These are phyloP conservation scores for Onychomys torridus DNA, from an alignment of 2,797 vertebrate species.

Conservation along the genomic window DNA sequence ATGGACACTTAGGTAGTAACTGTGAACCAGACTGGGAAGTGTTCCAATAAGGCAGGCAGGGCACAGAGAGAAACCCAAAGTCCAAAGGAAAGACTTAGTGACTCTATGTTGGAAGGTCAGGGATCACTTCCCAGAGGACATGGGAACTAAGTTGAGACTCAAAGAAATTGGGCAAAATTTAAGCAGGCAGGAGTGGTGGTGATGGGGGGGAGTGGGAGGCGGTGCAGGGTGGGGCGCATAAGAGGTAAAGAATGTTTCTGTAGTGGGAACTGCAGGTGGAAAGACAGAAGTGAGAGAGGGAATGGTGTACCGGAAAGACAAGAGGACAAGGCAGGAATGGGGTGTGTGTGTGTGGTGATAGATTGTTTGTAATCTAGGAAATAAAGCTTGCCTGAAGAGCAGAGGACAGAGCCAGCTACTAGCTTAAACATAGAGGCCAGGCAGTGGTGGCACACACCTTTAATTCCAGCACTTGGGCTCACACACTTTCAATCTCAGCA, in stretches of 20 bases:
- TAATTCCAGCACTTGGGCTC: too few species aligned
- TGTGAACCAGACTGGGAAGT: not conserved
- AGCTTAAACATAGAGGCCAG: too few species aligned
- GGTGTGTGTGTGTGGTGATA: not conserved
- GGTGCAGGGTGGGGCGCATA: not conserved
- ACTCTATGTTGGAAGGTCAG: not conserved
- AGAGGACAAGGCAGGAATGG: not conserved
- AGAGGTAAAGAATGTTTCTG: not conserved
- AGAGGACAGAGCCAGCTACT: too few species aligned
- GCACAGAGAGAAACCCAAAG: not conserved
- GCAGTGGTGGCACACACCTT: too few species aligned
- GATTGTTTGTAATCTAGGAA: too few species aligned
- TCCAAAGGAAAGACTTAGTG: not conserved
- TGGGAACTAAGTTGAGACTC: not conserved
- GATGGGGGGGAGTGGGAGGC: too few species aligned
- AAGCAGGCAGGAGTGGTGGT: not conserved
- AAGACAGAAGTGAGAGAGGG: not conserved
- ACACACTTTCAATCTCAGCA: too few species aligned
- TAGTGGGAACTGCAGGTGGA: not conserved
- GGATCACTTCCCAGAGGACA: not conserved
- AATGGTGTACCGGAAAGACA: not conserved
- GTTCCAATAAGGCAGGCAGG: not conserved
- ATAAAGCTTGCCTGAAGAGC: too few species aligned
- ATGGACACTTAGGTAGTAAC: not conserved
- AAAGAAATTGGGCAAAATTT: not conserved